These are phyloP conservation scores for Allacma fusca DNA, from an alignment of 2,888 invertebrate genomes.

Conservation along the genomic window DNA sequence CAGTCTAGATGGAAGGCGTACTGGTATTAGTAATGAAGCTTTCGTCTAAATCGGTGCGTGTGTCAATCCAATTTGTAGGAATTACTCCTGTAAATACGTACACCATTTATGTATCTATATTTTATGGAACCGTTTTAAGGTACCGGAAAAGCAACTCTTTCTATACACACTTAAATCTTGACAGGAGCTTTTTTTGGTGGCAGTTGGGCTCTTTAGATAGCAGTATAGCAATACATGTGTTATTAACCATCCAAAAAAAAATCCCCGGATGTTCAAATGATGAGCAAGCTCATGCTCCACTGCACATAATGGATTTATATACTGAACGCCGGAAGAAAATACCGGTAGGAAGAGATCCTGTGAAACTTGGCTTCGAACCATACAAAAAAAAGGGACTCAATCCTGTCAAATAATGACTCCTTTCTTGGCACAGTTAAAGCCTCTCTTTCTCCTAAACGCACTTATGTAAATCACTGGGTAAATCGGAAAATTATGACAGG, in stretches of 20 bases:
- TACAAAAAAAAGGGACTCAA: not conserved
- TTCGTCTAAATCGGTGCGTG: not conserved
- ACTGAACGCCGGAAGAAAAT: not conserved
- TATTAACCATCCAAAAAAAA: not conserved
- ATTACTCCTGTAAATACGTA: not conserved
- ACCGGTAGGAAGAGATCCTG: not conserved
- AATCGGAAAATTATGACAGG: not conserved
- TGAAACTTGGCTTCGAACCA: not conserved
- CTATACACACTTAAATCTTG: no score
- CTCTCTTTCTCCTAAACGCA: not conserved
- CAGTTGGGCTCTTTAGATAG: not conserved
- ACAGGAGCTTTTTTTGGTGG: not conserved
- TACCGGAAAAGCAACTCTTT: no score
- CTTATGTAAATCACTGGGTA: not conserved
- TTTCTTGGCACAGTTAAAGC: not conserved
- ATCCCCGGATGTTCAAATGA: conserved; percentile 17
- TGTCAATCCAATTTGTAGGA: conserved; percentile 16
- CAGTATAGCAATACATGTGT: not conserved
- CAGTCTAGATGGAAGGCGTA: no score
- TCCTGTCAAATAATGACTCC: not conserved
- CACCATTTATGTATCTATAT: not conserved
- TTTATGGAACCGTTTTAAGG: no score
- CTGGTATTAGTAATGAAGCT: not conserved
- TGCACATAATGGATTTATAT: not conserved
- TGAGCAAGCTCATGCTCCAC: conserved; percentile 16